phyloP scores from a whole-genome alignment of 2,888 invertebrate genomes.

The Drosophila crucigera region DNA sequence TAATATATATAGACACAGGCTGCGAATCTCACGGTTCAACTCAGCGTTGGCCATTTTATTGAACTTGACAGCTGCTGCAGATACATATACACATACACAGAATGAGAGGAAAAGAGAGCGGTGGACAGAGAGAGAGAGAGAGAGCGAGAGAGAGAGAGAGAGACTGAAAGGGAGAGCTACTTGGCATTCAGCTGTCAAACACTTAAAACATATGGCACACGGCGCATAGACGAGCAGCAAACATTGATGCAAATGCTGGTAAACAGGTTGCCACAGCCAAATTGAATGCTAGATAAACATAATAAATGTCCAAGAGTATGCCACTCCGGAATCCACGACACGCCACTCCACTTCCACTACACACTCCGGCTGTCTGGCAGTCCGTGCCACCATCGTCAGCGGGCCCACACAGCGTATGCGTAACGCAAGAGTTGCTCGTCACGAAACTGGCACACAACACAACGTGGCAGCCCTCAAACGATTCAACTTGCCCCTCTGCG shows the following conservation, averaged over 20 bases:
- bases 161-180: conserved; percentile 27
- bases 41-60: conserved; percentile 53
- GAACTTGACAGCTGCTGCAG: conserved; percentile 55
- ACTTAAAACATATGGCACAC: conserved; percentile 70
- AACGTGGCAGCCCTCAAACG: conserved; percentile 56
- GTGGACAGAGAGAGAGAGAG: background rate
- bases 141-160: conserved; percentile 11
- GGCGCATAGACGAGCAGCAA: conserved; percentile 31
- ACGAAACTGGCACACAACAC: conserved; percentile 63
- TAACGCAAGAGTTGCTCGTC: conserved; percentile 67
- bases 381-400: conserved; percentile 40
- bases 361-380: conserved; percentile 37
- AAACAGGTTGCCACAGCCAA: conserved; percentile 60
- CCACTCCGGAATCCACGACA: conserved; percentile 22
- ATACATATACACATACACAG: conserved; percentile 8
- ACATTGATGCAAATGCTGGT: conserved; percentile 56
- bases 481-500: conserved; percentile 27
- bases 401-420: conserved; percentile 71
- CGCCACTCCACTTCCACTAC: background rate
- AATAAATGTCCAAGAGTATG: conserved; percentile 60
- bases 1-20: conserved; percentile 31
- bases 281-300: conserved; percentile 68
- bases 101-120: background rate
- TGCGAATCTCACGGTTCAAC: conserved; percentile 33
- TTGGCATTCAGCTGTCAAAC: conserved; percentile 67